Conservation (phyloP, 2,113 vertebrate genomes). For the Prochilodus magdalenae region DNA sequence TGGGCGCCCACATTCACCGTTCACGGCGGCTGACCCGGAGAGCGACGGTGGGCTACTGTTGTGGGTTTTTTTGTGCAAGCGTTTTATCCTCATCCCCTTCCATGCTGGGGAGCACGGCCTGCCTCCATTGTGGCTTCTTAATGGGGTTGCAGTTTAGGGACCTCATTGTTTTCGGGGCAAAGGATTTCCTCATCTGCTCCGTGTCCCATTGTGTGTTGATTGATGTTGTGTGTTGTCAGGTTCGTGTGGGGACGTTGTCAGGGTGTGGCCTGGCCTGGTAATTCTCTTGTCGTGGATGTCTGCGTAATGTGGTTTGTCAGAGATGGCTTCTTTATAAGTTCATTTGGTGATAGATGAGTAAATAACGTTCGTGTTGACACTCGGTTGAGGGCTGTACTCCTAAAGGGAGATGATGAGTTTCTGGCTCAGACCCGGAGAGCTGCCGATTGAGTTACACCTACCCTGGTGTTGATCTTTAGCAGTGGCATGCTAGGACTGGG, state of each 20-base stretch:
- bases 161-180: slow-evolving; percentile 68
- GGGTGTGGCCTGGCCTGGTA: slow-evolving; percentile 51
- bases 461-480: too few relatives aligned
- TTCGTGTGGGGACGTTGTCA: slow-evolving; percentile 49
- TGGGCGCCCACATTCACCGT: slow-evolving; percentile 84
- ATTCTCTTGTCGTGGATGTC: slow-evolving; percentile 53
- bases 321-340: slow-evolving; percentile 36
- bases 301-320: slow-evolving; percentile 52
- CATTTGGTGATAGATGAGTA: slow-evolving; percentile 17
- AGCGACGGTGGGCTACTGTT: slow-evolving; percentile 33
- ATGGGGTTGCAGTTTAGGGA: slow-evolving; percentile 63
- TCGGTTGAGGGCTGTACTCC: not conserved
- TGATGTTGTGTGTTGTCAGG: slow-evolving; percentile 59
- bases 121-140: slow-evolving; percentile 81
- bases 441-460: too few relatives aligned
- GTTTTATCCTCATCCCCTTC: slow-evolving; percentile 47
- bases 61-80: slow-evolving; percentile 63
- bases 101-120: slow-evolving; percentile 79
- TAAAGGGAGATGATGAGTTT: not conserved
- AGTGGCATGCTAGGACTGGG: too few relatives aligned
- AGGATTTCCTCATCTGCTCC: slow-evolving; percentile 67
- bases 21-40: slow-evolving; percentile 83
- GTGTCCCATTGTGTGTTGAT: slow-evolving; percentile 64
- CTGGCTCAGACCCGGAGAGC: too few relatives aligned
- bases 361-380: slow-evolving; percentile 18